Evolutionary conservation across 2,113 vertebrate genomes (phyloP), one percentile per base, ranked within the genome.

Genomic region (Pogona vitticeps): DNA sequence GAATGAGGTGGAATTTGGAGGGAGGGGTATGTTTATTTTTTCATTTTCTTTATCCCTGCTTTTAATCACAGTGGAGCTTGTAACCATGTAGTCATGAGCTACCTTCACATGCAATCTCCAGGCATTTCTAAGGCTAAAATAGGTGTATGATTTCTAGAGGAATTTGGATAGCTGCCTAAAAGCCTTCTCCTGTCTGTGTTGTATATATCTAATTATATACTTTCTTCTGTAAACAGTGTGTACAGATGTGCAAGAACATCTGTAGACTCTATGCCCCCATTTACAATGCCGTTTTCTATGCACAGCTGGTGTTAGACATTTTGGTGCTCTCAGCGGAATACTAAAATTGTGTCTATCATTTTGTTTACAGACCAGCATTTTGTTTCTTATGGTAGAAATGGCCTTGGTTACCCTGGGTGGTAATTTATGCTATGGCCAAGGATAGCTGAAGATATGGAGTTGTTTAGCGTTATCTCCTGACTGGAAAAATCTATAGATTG

Each of bases 1-100:
- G 38, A 61, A 73, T 79, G 65, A 86, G 87, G 89, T 81, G 81
- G 86, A 84, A 82, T 77, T 90, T 88, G 77, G 59, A 61, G 87
- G 81, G 79, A 33, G 87, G 79, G 79, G 33, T n/a, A 26, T 75
- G 33, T 15, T 79, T 79, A 8, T 79, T 58, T 20, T 80, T 36
- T 73, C 58, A 76, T 86, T 63, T 83, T 91, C 88, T 81, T 67
- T 15, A 81, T 14, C 33, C 28, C 13, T 67, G 28, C 85, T 91
- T 88, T 78, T 79, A 91, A 86, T 79, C 76, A 63, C 89, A 72
- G 52, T 1, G 79, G 20, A 75, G 81, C 67, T 52, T 31, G 40
- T 63, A 58, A 17, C 31, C 84, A 63, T 70, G 63, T 77, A 85
- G 75, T 82, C 78, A 42, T 84, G 84, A 80, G 33, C 33, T 85